Base-by-base conservation (phyloP, 2,113 vertebrate species). In the Taxidea taxus region DNA sequence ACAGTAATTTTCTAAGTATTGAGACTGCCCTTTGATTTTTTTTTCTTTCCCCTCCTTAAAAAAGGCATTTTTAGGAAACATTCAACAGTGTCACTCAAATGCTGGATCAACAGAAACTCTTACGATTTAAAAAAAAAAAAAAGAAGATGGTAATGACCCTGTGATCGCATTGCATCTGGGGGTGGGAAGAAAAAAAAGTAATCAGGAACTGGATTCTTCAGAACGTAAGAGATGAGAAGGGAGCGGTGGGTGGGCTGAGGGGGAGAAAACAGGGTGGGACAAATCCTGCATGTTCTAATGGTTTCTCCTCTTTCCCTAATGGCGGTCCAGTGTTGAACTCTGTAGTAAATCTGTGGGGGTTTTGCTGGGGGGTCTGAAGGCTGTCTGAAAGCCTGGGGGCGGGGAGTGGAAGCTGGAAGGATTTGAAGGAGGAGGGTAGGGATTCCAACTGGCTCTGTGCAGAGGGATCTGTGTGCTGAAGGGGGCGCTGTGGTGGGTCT, bases 291-390 rank as follows among this genome's bases (percentile, higher is more conserved):
- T 98, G 98, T 99, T 98, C 99, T 98, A 99, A 98, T 98, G 99
- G 98, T 98, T 98, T 98, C 98, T 99, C 98, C 97, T 99, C 99
- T 98, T 98, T 99, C 98, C 98, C 99, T 99, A 99, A 98, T 99
- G 99, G 99, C 99, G 99, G 99, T 99, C 99, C 99, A 99, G 99
- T 92, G 99, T 99, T 94, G 99, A 99, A 98, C 99, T 99, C 99
- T 99, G 99, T 99, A 99, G 99, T 99, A 99, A 99, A 99, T 99
- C 99, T 99, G 99, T 99, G 99, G 99, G 99, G 97, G 99, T 99
- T 99, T 99, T 99, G 99, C 99, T 99, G 97, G 99, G 99, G 98
- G 99, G 99, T 99, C 99, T 99, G 99, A 99, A 99, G 98, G 99
- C 99, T 97, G 99, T 99, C 99, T 99, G 99, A 98, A 99, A 99